phyloP scores from a whole-genome alignment of 2,888 invertebrate genomes.

The Cabera pusaria region DNA sequence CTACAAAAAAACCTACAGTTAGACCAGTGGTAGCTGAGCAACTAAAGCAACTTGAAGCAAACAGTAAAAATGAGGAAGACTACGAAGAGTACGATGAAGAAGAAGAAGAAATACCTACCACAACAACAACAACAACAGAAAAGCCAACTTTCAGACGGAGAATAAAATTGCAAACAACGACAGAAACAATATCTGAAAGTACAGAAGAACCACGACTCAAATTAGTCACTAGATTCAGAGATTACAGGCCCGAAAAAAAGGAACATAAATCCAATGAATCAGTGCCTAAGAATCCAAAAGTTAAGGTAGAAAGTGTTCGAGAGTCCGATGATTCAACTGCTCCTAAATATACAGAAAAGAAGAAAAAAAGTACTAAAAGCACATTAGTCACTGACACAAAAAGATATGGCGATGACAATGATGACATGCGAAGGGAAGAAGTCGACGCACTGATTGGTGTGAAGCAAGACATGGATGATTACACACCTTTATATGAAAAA shows the following conservation, averaged over 20 bases:
- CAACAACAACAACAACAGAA: constrained; percentile 48
- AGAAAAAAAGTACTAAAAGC: constrained; percentile 65
- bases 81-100: constrained; percentile 43
- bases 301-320: constrained; percentile 24
- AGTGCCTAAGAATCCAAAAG: not conserved
- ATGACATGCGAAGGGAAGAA: constrained; percentile 61
- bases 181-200: constrained; percentile 36
- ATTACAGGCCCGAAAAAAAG: constrained; percentile 38
- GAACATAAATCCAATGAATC: constrained; percentile 15
- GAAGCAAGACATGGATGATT: constrained; percentile 64
- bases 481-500: constrained; percentile 66
- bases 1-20: constrained; percentile 25
- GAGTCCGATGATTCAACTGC: constrained; percentile 20
- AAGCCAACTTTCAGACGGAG: constrained; percentile 49
- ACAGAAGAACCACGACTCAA: constrained; percentile 48
- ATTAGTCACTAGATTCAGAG: constrained; percentile 61
- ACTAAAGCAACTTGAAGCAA: constrained; percentile 24
- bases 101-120: constrained; percentile 33
- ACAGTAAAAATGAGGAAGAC: constrained; percentile 44
- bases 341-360: constrained; percentile 68
- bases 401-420: constrained; percentile 58
- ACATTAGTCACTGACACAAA: constrained; percentile 74
- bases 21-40: constrained; percentile 10
- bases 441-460: constrained; percentile 68
- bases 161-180: constrained; percentile 42